Conservation (phyloP, 2,888 invertebrate genomes). For the Leistus spinibarbis region DNA sequence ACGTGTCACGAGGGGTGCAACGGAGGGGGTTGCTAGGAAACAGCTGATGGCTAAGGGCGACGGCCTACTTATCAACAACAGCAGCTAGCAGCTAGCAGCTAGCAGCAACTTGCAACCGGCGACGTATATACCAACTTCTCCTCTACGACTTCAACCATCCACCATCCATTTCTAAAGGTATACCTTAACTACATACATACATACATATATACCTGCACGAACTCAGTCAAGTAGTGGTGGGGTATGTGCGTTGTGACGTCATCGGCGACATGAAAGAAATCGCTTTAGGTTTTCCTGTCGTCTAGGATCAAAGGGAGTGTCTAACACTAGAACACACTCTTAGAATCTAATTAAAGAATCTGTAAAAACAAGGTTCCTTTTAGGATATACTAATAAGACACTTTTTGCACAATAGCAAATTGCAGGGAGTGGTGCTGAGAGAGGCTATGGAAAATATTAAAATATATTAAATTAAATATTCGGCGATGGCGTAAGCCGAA, state of each 20-base stretch:
- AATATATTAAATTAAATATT: neutral
- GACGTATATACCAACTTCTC: neutral
- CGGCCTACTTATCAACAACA: constrained; percentile 3
- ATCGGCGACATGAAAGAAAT: neutral
- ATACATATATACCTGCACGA: neutral
- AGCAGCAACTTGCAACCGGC: neutral
- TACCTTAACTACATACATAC: too few relatives aligned
- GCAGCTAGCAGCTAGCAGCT: neutral
- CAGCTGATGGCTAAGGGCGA: constrained; percentile 26
- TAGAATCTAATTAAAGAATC: neutral
- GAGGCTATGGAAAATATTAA: too few relatives aligned
- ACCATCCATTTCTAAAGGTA: too few relatives aligned
- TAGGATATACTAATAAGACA: too few relatives aligned
- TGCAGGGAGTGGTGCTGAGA: too few relatives aligned
- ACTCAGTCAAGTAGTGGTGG: neutral
- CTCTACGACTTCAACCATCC: neutral
- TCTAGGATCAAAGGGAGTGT: neutral
- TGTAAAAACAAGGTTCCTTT: too few relatives aligned
- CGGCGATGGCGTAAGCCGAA: neutral
- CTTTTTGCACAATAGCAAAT: too few relatives aligned
- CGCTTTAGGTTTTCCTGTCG: neutral
- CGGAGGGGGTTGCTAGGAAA: constrained; percentile 38
- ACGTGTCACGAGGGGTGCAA: constrained; percentile 24
- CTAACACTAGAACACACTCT: neutral
- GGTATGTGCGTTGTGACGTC: neutral